phyloP scores from a whole-genome alignment of 64 coral and sea anemone genomes.

The Actinia equina region DNA sequence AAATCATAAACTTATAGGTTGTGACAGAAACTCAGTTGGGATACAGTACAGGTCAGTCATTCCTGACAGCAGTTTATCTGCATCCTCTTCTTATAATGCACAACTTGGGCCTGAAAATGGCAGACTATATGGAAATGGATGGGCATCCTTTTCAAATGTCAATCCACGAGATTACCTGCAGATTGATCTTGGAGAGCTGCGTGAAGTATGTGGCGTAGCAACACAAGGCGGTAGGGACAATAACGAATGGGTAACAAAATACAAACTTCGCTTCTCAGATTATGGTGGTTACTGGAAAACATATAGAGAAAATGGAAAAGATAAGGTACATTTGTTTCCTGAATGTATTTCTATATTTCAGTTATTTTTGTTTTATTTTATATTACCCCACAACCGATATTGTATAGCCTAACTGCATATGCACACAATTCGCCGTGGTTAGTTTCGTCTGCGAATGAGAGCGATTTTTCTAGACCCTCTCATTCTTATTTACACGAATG shows the following conservation, averaged over 20 bases:
- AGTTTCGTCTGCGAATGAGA: no score
- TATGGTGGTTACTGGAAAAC: constrained; percentile 10
- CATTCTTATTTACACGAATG: no score
- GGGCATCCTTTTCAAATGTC: not conserved
- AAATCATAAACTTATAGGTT: not conserved
- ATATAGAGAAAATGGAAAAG: constrained; percentile 12
- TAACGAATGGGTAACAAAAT: not conserved
- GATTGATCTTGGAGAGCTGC: constrained; percentile 27
- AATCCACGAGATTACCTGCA: constrained; percentile 17
- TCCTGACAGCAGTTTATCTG: not conserved
- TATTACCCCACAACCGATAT: no score
- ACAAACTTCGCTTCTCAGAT: constrained; percentile 21
- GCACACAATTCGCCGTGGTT: no score
- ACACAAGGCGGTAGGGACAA: not conserved
- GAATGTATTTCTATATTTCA: no score
- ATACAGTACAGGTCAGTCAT: not conserved
- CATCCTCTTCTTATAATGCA: not conserved
- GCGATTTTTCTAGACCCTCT: no score
- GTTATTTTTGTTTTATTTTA: no score
- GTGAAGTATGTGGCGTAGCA: constrained; percentile 43
- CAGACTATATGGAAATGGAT: constrained; percentile 13
- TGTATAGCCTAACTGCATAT: no score
- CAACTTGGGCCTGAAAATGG: not conserved
- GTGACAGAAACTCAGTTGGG: not conserved
- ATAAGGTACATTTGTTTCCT: constrained; percentile 23